Evolutionary conservation across 2,113 vertebrate genomes (phyloP).

Genomic region (Trachemys scripta): DNA sequence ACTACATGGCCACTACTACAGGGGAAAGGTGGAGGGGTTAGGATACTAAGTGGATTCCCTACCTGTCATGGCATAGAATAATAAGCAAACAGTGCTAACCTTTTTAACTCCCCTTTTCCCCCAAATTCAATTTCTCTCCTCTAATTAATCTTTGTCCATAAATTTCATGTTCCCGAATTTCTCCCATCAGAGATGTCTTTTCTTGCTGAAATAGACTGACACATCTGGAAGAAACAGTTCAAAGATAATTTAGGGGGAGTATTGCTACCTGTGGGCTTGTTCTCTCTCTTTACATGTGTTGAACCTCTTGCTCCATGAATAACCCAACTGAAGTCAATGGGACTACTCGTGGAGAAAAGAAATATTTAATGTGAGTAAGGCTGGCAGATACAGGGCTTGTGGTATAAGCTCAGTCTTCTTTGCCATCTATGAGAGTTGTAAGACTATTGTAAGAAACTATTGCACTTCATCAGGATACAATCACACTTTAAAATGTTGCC

Average conservation of each 20-base stretch:
- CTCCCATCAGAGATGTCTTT: neutral
- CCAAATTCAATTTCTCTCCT: neutral
- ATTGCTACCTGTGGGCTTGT: neutral
- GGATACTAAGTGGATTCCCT: neutral
- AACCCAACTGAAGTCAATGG: neutral
- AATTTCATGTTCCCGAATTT: neutral
- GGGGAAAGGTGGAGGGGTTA: neutral
- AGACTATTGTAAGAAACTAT: neutral
- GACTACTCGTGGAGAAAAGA: neutral
- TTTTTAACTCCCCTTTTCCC: neutral
- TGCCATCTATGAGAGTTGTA: neutral
- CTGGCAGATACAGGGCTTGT: neutral
- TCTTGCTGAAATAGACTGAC: neutral
- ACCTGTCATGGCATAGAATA: neutral
- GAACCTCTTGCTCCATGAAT: neutral
- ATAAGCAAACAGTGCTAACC: neutral
- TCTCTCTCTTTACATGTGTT: neutral
- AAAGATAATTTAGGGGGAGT: neutral
- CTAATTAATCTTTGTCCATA: neutral
- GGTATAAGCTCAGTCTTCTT: neutral
- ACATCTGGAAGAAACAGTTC: neutral
- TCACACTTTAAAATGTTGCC: neutral
- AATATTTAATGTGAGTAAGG: neutral
- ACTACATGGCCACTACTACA: neutral
- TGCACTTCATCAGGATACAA: neutral